phyloP scores from a whole-genome alignment of 2,888 invertebrate species.

The Trachelus stipa region DNA sequence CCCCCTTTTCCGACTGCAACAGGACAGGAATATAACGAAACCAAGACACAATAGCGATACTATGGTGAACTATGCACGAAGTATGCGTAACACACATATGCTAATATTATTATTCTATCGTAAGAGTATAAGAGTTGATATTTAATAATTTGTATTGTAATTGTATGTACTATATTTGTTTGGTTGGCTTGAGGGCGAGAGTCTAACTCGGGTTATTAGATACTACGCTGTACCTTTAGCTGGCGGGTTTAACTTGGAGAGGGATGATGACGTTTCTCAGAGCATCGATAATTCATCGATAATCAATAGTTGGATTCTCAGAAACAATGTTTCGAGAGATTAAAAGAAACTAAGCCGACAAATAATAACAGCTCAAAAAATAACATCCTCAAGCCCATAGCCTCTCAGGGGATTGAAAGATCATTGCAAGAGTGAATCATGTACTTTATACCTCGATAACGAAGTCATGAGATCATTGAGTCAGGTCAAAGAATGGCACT shows the following conservation, averaged over 20 bases:
- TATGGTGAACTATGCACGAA: slow-evolving; percentile 40
- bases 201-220: slow-evolving; percentile 67
- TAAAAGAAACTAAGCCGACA: not conserved
- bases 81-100: slow-evolving; percentile 38
- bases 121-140: slow-evolving; percentile 66
- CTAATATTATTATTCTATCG: slow-evolving; percentile 62
- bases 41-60: not conserved
- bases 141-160: slow-evolving; percentile 66
- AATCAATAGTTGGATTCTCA: not conserved
- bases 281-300: not conserved
- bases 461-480: not conserved
- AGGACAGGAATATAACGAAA: slow-evolving; percentile 8
- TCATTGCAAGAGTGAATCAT: not conserved
- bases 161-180: slow-evolving; percentile 66
- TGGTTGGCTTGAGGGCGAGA: slow-evolving; percentile 67
- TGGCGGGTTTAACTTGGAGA: slow-evolving; percentile 45
- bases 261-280: slow-evolving; percentile 1
- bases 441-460: not conserved
- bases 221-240: slow-evolving; percentile 67
- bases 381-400: not conserved
- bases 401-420: not conserved
- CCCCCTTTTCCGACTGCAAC: slow-evolving; percentile 13
- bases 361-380: slow-evolving; percentile 13
- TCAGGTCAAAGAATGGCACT: not conserved
- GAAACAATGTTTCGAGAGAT: not conserved